phyloP scores from a whole-genome alignment of 2,888 invertebrate species.

The Notocelia uddmanniana region DNA sequence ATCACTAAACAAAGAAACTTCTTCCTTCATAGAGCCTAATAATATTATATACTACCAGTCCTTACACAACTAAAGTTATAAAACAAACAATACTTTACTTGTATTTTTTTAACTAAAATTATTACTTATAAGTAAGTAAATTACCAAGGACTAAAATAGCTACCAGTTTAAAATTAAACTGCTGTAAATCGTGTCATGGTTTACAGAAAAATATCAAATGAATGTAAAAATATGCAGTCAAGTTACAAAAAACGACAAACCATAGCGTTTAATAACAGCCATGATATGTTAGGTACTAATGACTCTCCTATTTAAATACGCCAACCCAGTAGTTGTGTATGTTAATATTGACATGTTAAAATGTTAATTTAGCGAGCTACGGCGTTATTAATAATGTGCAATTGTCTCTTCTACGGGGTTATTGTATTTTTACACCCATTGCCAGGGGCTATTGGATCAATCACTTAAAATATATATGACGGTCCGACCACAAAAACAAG shows the following conservation, averaged over 20 bases:
- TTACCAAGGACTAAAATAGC: not conserved
- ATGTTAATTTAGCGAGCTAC: conserved; percentile 29
- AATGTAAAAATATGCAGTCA: not conserved
- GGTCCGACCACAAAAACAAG: too few relatives aligned
- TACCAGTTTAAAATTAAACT: not conserved
- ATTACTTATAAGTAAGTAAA: not conserved
- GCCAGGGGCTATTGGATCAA: conserved; percentile 8
- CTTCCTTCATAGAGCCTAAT: not conserved
- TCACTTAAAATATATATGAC: too few relatives aligned
- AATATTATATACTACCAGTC: too few relatives aligned
- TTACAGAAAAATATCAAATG: not conserved
- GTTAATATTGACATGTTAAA: conserved; percentile 34
- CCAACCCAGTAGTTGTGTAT: conserved; percentile 29
- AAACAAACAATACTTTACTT: not conserved
- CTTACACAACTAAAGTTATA: not conserved
- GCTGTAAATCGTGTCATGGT: not conserved
- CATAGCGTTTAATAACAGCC: conserved; percentile 3
- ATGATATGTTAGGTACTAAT: conserved; percentile 13
- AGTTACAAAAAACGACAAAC: conserved; percentile 13
- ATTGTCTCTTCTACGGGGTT: conserved; percentile 9
- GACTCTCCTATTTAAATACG: conserved; percentile 24
- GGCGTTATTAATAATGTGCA: conserved; percentile 17
- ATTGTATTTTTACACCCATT: conserved; percentile 2
- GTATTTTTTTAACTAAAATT: too few relatives aligned
- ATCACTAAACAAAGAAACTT: not conserved